Evolutionary conservation across 2,797 vertebrate species (phyloP), one percentile per base, ranked within the genome.

Genomic region (Cynodonichthys magdalenae): DNA sequence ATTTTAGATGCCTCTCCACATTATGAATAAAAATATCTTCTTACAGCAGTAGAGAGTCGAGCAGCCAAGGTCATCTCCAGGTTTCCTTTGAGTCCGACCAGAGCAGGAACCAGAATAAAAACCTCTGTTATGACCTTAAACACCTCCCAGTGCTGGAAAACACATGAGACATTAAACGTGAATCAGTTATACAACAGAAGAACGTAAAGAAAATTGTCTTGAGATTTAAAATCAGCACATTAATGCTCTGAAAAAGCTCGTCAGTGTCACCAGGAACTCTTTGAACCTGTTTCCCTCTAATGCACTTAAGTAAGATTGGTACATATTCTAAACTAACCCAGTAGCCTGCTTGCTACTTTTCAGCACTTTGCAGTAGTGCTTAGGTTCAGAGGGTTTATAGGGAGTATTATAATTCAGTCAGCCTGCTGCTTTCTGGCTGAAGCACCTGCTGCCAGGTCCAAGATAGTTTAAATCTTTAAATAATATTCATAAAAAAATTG

Each of bases 31-130:
- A 47, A 8, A 8, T 15, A 15, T 51, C 0, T 31, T 90, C 95
- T 95, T 91, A 99, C 97, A 63, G 97, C 96, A 7, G 97, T 99
- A 59, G 96, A 99, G 63, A 99, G 95, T 31, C 97, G 94, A 47
- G 96, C 96, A 0, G 97, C 97, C 83, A 99, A 89, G 0, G 97
- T 99, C 97, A 99, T 99, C 89, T 99, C 97, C 80, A 99, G 92
- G 84, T 99, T 99, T 45, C 97, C 97, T 89, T 99, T 99, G 77
- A 99, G 94, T 54, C 97, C 97, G 46, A 99, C 95, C 70, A 99
- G 87, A 29, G 97, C 95, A 29, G 97, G 97, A 66, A 99, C 96
- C 89, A 99, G 83, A 63, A 97, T 99, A 70, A 99, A 94, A 29
- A 99, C 84, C 83, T 97, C 97, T 0, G 95, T 96, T 42, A 98